Percentiles rank a stretch among this genome's conserved stretches.
Conservation (phyloP, 2,113 vertebrate species). For the Glaucomys volans region DNA sequence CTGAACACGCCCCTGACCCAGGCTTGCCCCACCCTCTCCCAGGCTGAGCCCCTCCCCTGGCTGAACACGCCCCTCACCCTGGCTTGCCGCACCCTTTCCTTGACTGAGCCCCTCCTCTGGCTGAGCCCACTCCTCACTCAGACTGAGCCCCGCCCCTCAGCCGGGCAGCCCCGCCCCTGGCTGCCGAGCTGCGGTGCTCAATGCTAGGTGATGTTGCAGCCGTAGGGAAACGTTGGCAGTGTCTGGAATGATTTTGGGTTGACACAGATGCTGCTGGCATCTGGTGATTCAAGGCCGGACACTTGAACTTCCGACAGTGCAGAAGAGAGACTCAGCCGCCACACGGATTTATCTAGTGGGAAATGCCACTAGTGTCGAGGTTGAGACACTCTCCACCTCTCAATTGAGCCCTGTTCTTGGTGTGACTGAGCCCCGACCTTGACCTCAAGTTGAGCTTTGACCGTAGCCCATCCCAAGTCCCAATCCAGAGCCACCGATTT, state of each 20-base stretch:
- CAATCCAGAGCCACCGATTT: too few relatives aligned
- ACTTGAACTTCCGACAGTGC: not conserved
- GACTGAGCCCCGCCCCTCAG: too few relatives aligned
- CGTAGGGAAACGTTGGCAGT: not conserved
- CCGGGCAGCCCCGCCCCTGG: not conserved
- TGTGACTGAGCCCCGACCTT: too few relatives aligned
- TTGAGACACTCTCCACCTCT: not conserved
- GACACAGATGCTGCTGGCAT: not conserved
- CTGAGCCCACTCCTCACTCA: not conserved
- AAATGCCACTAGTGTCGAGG: fast-evolving
- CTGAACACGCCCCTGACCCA: too few relatives aligned
- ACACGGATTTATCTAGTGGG: not conserved
- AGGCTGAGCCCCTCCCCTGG: too few relatives aligned
- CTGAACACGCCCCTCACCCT: too few relatives aligned
- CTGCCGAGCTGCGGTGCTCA: not conserved
- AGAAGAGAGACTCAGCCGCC: not conserved
- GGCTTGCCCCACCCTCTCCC: too few relatives aligned
- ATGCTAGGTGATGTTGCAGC: fast-evolving
- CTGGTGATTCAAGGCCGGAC: not conserved
- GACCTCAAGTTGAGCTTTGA: not conserved
- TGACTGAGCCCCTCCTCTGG: not conserved
- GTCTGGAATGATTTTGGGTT: not conserved
- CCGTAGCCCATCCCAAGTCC: not conserved
- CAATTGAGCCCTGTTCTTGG: not conserved
- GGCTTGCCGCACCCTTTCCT: not conserved